Conservation (phyloP, 2,888 invertebrate genomes). For the Nipponacmea schrenckii region DNA sequence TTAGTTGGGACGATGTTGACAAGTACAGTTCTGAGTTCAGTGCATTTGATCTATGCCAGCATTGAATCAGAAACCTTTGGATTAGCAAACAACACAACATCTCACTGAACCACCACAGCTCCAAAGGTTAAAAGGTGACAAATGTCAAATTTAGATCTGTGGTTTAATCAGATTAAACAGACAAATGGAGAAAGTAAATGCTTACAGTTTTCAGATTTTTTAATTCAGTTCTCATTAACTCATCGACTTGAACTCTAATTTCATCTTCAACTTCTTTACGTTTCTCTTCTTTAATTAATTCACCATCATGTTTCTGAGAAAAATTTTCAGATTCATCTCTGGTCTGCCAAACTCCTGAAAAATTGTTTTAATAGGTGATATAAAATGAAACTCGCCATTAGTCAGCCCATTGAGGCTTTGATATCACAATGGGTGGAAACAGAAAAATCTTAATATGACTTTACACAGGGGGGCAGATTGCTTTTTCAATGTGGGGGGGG, state of each 20-base stretch:
- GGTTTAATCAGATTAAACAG: too few relatives aligned
- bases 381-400: too few relatives aligned
- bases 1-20: not conserved
- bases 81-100: too few relatives aligned
- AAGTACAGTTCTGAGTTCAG: not conserved
- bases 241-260: conserved; percentile 78
- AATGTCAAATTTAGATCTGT: too few relatives aligned
- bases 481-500: too few relatives aligned
- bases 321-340: conserved; percentile 81
- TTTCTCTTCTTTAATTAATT: conserved; percentile 87
- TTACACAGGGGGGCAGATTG: not conserved
- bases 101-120: too few relatives aligned
- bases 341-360: conserved; percentile 80
- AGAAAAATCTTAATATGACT: not conserved
- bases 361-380: not conserved
- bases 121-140: too few relatives aligned
- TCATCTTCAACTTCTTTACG: conserved; percentile 84
- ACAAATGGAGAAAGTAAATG: too few relatives aligned
- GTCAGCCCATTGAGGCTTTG: too few relatives aligned
- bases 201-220: conserved; percentile 76
- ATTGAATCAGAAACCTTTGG: too few relatives aligned
- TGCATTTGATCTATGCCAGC: not conserved
- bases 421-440: too few relatives aligned
- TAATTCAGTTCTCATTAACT: conserved; percentile 74
- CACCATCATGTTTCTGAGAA: conserved; percentile 80